These are phyloP conservation scores for Lasiommata megera DNA, from an alignment of 2,888 invertebrate species.

Conservation along the genomic window DNA sequence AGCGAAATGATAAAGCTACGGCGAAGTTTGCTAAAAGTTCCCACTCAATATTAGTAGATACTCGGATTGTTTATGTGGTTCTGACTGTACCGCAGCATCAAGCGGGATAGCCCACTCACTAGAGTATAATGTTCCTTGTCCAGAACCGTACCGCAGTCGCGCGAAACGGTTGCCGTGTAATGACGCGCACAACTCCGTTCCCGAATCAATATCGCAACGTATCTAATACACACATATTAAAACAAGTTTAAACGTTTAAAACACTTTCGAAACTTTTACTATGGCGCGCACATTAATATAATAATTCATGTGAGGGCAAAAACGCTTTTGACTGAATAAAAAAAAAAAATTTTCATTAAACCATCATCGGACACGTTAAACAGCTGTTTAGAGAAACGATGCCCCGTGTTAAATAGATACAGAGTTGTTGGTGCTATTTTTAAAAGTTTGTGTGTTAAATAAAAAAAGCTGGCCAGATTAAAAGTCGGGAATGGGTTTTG, in stretches of 20 bases:
- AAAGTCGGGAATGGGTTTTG: slow-evolving; percentile 45
- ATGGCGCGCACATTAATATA: slow-evolving; percentile 23
- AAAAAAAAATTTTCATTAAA: background rate
- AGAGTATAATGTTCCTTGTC: too few relatives aligned
- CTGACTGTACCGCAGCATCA: slow-evolving; percentile 42
- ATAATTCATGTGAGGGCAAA: background rate
- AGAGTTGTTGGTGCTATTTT: slow-evolving; percentile 2
- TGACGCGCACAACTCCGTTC: slow-evolving; percentile 47
- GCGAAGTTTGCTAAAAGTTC: background rate
- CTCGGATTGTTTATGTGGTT: background rate
- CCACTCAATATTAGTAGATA: background rate
- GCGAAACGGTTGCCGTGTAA: slow-evolving; percentile 58
- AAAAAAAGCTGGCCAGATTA: slow-evolving; percentile 15
- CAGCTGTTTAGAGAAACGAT: background rate
- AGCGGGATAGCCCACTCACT: slow-evolving; percentile 46
- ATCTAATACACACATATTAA: slow-evolving; percentile 47
- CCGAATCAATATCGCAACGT: slow-evolving; percentile 58
- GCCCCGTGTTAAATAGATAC: background rate
- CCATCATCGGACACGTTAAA: background rate
- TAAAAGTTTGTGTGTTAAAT: slow-evolving; percentile 12
- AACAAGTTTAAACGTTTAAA: slow-evolving; percentile 46
- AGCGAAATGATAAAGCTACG: background rate
- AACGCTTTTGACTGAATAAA: background rate
- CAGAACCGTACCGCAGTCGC: slow-evolving; percentile 65
- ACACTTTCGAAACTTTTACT: slow-evolving; percentile 48